These are phyloP conservation scores for Gorsachius magnificus DNA, from an alignment of 2,797 vertebrate genomes.

Conservation along the genomic window DNA sequence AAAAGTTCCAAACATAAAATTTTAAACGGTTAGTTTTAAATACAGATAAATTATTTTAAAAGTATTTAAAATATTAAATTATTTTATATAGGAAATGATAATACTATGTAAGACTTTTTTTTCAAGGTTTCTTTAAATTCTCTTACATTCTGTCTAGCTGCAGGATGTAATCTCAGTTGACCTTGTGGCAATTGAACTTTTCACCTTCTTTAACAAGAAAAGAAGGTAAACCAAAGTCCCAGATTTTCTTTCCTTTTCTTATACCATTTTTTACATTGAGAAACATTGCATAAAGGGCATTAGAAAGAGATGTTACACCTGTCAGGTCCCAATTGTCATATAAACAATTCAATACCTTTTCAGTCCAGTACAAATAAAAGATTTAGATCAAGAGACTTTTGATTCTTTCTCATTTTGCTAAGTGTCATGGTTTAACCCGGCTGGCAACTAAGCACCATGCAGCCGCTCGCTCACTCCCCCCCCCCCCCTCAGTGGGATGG, in stretches of 20 bases:
- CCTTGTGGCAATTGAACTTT: slow-evolving; percentile 12
- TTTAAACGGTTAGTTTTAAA: slow-evolving; percentile 59
- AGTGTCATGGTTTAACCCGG: no score
- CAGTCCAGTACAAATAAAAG: slow-evolving; percentile 60
- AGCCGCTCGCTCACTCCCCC: no score
- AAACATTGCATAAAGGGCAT: slow-evolving; percentile 6
- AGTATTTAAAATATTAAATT: slow-evolving; percentile 48
- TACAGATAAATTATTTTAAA: slow-evolving; percentile 49
- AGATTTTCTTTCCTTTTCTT: slow-evolving; percentile 25
- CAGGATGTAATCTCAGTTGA: slow-evolving; percentile 13
- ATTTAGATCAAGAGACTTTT: slow-evolving; percentile 54
- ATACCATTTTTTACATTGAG: slow-evolving; percentile 39
- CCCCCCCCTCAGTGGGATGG: no score
- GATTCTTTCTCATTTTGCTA: slow-evolving; percentile 39
- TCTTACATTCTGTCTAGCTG: slow-evolving; percentile 1
- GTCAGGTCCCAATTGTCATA: slow-evolving; percentile 33
- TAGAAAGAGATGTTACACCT: slow-evolving; percentile 35
- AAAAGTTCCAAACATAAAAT: slow-evolving; percentile 2
- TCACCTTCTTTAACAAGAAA: slow-evolving; percentile 3
- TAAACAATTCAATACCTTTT: slow-evolving; percentile 29
- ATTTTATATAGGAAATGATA: slow-evolving; percentile 59
- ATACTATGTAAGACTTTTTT: slow-evolving; percentile 27
- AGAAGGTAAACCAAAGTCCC: slow-evolving; percentile 26
- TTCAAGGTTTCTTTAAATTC: slow-evolving; percentile 46
- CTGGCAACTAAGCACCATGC: no score